Evolutionary conservation across 1,140 invertebrate genomes (phyloP), one percentile per base, ranked within the genome.

Genomic region (Acromyrmex echinatior): DNA sequence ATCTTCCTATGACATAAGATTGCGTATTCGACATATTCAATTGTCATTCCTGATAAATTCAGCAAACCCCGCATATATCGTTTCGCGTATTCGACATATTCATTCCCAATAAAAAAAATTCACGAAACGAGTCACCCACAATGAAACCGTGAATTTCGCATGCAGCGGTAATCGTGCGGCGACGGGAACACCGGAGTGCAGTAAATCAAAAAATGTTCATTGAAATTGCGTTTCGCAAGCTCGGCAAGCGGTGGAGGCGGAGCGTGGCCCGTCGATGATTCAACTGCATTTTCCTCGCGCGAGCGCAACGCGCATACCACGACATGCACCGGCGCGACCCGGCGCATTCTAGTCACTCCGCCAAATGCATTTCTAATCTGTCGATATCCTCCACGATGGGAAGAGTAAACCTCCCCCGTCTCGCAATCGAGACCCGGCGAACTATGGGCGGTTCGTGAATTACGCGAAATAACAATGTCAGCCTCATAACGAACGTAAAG

Each of bases 381-480:
- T 68, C 73, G 74, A 86, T 86, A 86, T 66, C 35, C 70, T 31
- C 21, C 35, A 28, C 18, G 62, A 18, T 28, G 18, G 2, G 2
- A 63, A 58, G 68, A 88, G 51, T 31, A 14, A 18, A 60, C 51
- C 18, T 16, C 65, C 10, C 56, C 18, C 3, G 51, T 35, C 78
- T 63, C 39, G 9, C 51, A 68, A 56, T n/a, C 49, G 68, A 82
- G 80, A 78, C 58, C 31, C 63, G 79, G 66, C 3, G 73, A 77
- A 82, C 71, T 63, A 80, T 86, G 87, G 85, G 73, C 86, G 88
- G 80, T 82, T 71, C 85, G 76, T 92, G 87, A 92, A 92, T 92
- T 90, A 90, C 82, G 60, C 68, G 79, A 90, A 92, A 91, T 92
- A 92, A 92, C 87, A 90, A 92, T 86, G 91, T 88, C 86, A 91